phyloP scores from a whole-genome alignment of 1,140 invertebrate species.

The Pseudobourletiella spinata region DNA sequence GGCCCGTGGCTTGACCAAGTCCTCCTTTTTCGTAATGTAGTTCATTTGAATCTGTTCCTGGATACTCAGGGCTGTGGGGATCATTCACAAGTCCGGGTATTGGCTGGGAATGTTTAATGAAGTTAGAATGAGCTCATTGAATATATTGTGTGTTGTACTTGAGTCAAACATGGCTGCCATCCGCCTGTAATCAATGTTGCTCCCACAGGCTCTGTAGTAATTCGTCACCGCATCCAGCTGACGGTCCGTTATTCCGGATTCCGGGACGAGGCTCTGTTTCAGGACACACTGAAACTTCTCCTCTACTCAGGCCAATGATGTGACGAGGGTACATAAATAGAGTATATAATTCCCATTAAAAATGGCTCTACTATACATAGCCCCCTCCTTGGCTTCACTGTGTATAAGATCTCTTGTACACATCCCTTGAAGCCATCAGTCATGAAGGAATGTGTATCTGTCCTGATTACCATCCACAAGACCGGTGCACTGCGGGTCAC shows the following conservation, averaged over 20 bases:
- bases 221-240: slow-evolving; percentile 34
- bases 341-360: too few relatives aligned
- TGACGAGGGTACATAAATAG: too few relatives aligned
- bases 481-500: slow-evolving; percentile 27
- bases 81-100: too few relatives aligned
- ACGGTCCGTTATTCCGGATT: slow-evolving; percentile 30
- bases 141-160: slow-evolving; percentile 13
- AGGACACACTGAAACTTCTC: slow-evolving; percentile 31
- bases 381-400: too few relatives aligned
- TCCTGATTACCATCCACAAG: slow-evolving; percentile 27
- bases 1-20: slow-evolving; percentile 17
- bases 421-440: too few relatives aligned
- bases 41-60: slow-evolving; percentile 34
- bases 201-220: slow-evolving; percentile 33
- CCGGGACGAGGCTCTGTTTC: slow-evolving; percentile 29
- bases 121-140: too few relatives aligned
- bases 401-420: too few relatives aligned
- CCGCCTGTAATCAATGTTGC: slow-evolving; percentile 31
- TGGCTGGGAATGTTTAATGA: too few relatives aligned
- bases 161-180: slow-evolving; percentile 36
- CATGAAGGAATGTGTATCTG: too few relatives aligned
- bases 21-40: slow-evolving; percentile 25
- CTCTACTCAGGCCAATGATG: too few relatives aligned
- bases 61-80: slow-evolving; percentile 28
- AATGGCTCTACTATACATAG: too few relatives aligned